Conservation (phyloP, 2,113 vertebrate species). For the Apteryx mantelli region DNA sequence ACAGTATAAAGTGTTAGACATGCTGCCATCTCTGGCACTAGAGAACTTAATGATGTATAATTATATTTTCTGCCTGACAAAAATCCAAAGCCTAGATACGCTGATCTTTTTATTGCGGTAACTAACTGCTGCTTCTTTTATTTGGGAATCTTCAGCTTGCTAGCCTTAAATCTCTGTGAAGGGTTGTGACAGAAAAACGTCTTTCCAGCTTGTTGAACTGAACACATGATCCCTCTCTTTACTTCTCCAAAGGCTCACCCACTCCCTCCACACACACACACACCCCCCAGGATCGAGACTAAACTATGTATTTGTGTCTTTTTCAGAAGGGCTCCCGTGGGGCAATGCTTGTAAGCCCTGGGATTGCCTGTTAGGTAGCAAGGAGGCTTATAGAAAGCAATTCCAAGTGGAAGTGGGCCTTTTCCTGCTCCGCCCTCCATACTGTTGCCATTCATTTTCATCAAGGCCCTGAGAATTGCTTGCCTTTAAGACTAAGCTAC, state of each 20-base stretch:
- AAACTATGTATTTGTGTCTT: neutral
- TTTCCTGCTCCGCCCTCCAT: constrained; percentile 35
- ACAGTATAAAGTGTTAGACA: neutral
- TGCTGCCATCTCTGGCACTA: neutral
- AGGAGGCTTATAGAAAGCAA: neutral
- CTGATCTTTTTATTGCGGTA: neutral
- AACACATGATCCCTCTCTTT: neutral
- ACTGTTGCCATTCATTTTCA: neutral
- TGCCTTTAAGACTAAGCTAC: neutral
- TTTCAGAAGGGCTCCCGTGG: neutral
- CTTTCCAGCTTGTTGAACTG: neutral
- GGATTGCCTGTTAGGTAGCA: neutral
- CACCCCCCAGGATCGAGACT: neutral
- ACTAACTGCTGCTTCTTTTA: neutral
- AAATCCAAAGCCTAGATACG: neutral
- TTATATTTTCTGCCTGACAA: constrained; percentile 13
- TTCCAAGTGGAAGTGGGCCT: constrained; percentile 43
- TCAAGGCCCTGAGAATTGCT: neutral
- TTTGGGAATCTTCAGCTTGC: neutral
- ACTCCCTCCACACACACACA: too few relatives aligned
- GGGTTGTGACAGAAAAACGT: neutral
- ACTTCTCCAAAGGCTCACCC: neutral
- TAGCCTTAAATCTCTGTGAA: neutral
- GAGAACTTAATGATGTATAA: neutral
- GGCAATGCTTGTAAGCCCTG: neutral